Base-by-base conservation (phyloP, 2,888 invertebrate species). In the Erebia ligea region DNA sequence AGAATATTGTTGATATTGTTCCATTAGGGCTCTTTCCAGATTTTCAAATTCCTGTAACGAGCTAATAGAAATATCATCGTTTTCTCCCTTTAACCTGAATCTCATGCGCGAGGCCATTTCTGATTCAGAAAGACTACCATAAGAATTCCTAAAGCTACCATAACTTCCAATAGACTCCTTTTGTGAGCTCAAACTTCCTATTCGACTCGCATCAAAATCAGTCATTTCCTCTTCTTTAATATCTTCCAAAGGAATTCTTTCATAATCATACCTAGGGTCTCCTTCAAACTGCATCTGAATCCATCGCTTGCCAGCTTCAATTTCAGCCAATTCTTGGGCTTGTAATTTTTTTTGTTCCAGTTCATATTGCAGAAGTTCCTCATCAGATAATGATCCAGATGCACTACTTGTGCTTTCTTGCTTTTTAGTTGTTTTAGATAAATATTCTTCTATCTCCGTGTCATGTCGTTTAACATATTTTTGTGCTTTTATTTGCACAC, bases 21-120 rank as follows among this genome's bases (percentile, higher is more conserved):
- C 98, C 83, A 97, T 94, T 81, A 98, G 95, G 1, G 97, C 97
- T 78, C 95, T 95, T 88, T 99, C 99, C 15, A 99, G 91, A 75
- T 96, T 96, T 91, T 99, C 99, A 92, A 99, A 99, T 85, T 99
- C 99, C 88, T 98, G 98, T 72, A 99, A 94, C 8, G 98, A 98
- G 76, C 97, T 98, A 87, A 98, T 96, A 0, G 98, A 98, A 57
- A 98, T 95, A 84, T 98, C 98, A 84, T 99, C 98, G 82, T 97
- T 97, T 78, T 98, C 98, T n/a, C 96, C 95, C 77, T 96, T 95
- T 4, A 96, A 95, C 81, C 98, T 96, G 86, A 97, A 97, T 81
- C 97, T 96, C 81, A 97, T 95, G n/a, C 97, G 95, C 67, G 97
- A 96, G 71, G 98, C 88, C 77, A 97, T 96, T 88, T 98, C 98